Evolutionary conservation across 2,797 vertebrate genomes (phyloP).

Genomic region (Eremophila alpestris): DNA sequence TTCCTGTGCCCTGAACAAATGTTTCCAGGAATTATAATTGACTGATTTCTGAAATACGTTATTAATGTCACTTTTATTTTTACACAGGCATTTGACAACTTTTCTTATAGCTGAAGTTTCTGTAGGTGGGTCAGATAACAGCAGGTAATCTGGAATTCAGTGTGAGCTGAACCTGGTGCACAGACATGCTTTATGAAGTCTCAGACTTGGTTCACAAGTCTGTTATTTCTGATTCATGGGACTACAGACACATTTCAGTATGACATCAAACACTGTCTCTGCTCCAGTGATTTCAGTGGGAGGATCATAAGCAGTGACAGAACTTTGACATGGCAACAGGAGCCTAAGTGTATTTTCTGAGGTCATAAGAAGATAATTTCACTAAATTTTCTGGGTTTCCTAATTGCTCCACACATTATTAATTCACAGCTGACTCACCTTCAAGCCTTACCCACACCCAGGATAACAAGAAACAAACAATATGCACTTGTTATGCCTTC

Average conservation of each 20-base stretch:
- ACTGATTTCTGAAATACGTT: background rate
- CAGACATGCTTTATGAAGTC: background rate
- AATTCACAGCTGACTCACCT: slow-evolving; percentile 12
- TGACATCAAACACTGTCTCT: background rate
- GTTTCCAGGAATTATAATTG: background rate
- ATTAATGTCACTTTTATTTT: background rate
- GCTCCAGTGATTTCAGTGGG: background rate
- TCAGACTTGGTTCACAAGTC: background rate
- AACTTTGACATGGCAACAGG: background rate
- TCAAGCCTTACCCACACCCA: background rate
- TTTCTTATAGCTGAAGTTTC: background rate
- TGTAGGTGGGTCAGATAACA: background rate
- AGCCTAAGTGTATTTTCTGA: background rate
- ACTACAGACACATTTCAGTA: background rate
- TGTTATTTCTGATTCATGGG: background rate
- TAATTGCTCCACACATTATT: slow-evolving; percentile 21
- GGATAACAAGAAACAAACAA: background rate
- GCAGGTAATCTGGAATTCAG: background rate
- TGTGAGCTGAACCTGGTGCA: rapidly evolving
- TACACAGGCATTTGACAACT: background rate
- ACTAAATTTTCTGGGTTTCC: background rate
- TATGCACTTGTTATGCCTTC: background rate
- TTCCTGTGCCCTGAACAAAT: background rate
- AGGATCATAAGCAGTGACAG: background rate
- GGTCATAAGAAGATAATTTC: background rate